Conservation (phyloP, 1,140 invertebrate genomes). For the Adoxophyes honmai region DNA sequence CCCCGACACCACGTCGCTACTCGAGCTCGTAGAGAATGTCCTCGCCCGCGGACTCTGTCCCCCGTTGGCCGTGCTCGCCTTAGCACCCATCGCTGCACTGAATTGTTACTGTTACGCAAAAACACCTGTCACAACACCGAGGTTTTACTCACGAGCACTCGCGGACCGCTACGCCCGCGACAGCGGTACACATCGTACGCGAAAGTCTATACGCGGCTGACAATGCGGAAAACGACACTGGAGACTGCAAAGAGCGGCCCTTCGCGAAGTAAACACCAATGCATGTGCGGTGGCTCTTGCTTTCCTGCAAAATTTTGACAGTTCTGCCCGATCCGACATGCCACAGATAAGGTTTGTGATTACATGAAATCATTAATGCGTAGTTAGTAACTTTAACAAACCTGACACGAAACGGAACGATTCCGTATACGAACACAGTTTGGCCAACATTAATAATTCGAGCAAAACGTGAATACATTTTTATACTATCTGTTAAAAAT, state of each 20-base stretch:
- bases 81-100: constrained; percentile 84
- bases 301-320: constrained; percentile 75
- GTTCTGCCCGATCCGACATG: constrained; percentile 26
- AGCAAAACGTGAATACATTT: too few species aligned
- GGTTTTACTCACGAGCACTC: constrained; percentile 53
- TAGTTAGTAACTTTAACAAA: constrained; percentile 4
- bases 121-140: constrained; percentile 49
- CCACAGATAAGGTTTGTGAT: constrained; percentile 11
- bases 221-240: constrained; percentile 47
- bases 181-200: constrained; percentile 65
- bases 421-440: neutral
- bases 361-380: constrained; percentile 12
- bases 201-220: constrained; percentile 29
- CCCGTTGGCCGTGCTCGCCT: constrained; percentile 87
- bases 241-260: constrained; percentile 18
- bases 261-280: constrained; percentile 60
- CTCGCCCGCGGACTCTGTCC: constrained; percentile 84
- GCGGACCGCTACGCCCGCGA: constrained; percentile 45
- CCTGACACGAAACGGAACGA: neutral
- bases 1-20: constrained; percentile 81
- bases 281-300: constrained; percentile 44
- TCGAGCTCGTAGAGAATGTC: constrained; percentile 87
- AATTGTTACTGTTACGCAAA: constrained; percentile 70
- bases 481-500: too few species aligned
- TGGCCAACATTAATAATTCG: neutral